phyloP scores from a whole-genome alignment of 1,140 invertebrate genomes.

The Dendrolimus punctatus region DNA sequence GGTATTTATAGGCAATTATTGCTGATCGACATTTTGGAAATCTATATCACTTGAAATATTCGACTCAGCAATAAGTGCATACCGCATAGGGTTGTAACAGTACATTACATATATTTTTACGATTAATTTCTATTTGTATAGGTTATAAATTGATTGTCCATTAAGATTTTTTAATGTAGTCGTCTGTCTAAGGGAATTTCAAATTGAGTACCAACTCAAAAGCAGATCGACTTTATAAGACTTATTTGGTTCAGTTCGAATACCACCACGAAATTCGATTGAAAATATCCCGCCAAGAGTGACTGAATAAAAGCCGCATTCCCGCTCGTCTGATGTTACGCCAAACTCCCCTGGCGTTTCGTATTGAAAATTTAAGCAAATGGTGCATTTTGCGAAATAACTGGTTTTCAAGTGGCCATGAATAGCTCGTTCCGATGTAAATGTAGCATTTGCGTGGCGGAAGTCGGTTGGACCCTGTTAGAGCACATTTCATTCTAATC shows the following conservation, averaged over 20 bases:
- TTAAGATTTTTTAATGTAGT: too few relatives aligned
- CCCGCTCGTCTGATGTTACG: slow-evolving; percentile 15
- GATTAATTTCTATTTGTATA: too few relatives aligned
- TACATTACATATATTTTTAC: too few relatives aligned
- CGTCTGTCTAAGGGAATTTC: too few relatives aligned
- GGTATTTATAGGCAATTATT: too few relatives aligned
- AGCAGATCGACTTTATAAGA: too few relatives aligned
- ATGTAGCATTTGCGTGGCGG: slow-evolving; percentile 14
- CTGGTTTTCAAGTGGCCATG: slow-evolving; percentile 18
- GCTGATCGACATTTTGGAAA: too few relatives aligned
- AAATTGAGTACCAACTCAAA: too few relatives aligned
- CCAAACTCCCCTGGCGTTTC: slow-evolving; percentile 15
- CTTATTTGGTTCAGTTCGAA: neutral
- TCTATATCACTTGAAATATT: too few relatives aligned
- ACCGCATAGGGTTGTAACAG: too few relatives aligned
- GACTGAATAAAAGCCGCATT: slow-evolving; percentile 31
- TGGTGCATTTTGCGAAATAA: slow-evolving; percentile 28
- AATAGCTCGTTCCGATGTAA: slow-evolving; percentile 32
- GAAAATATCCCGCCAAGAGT: slow-evolving; percentile 16
- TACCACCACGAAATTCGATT: slow-evolving; percentile 12
- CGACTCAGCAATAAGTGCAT: too few relatives aligned
- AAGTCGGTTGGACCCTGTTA: slow-evolving; percentile 1
- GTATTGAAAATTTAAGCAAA: slow-evolving; percentile 40
- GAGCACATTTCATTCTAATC: neutral
- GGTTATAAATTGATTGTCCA: too few relatives aligned